Evolutionary conservation across 2,888 invertebrate species (phyloP), one percentile per base, ranked within the genome.

Genomic region (Lapara coniferarum): DNA sequence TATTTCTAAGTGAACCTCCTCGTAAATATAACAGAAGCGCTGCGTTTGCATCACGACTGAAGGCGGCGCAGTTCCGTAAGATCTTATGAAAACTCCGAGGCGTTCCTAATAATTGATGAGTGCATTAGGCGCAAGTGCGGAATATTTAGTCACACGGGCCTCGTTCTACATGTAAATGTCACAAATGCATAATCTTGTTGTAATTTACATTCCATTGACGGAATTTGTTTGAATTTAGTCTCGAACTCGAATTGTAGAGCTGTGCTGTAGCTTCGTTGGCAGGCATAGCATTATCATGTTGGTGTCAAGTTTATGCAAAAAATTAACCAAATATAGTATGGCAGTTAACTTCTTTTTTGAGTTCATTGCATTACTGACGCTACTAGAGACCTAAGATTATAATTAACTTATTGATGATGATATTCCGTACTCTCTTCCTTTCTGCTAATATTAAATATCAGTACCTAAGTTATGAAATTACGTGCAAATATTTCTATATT

Each of bases 51-150:
- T 57, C 44, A 57, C 25, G 16, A 53, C 46, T 16, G 46, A 55
- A 37, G n/a, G 30, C 30, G 30, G 52, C 30, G 53, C 53, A 16
- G n/a, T 51, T 14, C 66, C 51, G 52, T 52, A 10, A 37, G 37
- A 30, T 52, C 14, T 71, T 82, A 82, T 82, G 78, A 82, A 82
- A 82, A 79, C 78, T 77, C 72, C 71, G 72, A 73, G 71, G 75
- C 68, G 7, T 6, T 68, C 71, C 82, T 85, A 92, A 92, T 92
- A 92, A 92, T 92, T 87, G 90, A 92, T 92, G 92, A 90, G 83
- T 91, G 91, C 92, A 92, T 92, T 92, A 92, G 89, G 91, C 91
- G 90, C 89, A 87, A 88, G 91, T 86, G 84, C 76, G 80, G 76
- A 86, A 91, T 90, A 84, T 91, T 91, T 91, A 92, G 91, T 91